Percentiles rank a stretch among this genome's conserved stretches.
Evolutionary conservation across 2,888 invertebrate species (phyloP).

Genomic region (Dolomedes plantarius): DNA sequence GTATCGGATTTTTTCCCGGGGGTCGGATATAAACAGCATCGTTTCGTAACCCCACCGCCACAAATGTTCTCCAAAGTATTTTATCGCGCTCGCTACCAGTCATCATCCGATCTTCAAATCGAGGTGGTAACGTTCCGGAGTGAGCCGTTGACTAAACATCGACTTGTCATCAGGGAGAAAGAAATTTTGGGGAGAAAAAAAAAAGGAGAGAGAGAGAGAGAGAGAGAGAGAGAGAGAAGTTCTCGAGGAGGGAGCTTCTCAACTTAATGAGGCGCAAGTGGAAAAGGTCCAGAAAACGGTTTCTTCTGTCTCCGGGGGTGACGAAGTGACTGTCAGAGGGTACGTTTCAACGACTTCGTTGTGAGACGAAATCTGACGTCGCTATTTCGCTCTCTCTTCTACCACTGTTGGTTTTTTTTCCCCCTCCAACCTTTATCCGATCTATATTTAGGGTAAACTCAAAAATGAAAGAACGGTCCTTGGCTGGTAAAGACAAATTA

Average conservation of each 20-base stretch:
- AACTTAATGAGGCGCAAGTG: conserved; percentile 39
- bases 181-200: not conserved
- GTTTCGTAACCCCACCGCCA: not conserved
- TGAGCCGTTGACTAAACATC: conserved; percentile 3
- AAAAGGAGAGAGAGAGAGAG: not conserved
- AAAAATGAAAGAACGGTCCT: not conserved
- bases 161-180: not conserved
- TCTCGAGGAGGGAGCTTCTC: not conserved
- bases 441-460: not conserved
- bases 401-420: not conserved
- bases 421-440: not conserved
- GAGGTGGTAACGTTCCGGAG: not conserved
- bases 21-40: no score
- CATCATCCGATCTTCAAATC: not conserved
- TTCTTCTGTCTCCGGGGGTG: conserved; percentile 48
- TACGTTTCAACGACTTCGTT: conserved; percentile 66
- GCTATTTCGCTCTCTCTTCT: not conserved
- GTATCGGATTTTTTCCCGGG: no score
- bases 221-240: not conserved
- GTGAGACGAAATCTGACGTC: conserved; percentile 26
- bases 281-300: conserved; percentile 28
- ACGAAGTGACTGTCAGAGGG: conserved; percentile 62
- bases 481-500: not conserved
- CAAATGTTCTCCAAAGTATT: not conserved
- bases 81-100: not conserved